Percentiles rank a stretch among this genome's conserved stretches.
These are phyloP conservation scores for Leucoma salicis DNA, from an alignment of 2,888 invertebrate species.

Conservation along the genomic window DNA sequence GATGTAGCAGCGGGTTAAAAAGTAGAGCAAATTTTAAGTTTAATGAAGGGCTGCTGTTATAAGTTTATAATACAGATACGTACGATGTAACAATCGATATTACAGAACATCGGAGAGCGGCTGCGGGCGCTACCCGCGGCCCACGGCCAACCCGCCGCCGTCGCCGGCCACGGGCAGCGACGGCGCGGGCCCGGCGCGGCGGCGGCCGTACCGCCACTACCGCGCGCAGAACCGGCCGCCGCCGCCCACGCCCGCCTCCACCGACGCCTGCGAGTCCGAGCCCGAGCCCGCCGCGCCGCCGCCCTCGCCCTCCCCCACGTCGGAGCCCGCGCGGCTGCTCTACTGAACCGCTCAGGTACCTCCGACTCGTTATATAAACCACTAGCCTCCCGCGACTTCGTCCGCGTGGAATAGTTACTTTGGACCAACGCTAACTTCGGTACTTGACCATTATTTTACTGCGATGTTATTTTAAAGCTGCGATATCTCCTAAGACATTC, in stretches of 20 bases:
- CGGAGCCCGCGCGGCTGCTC: slow-evolving; percentile 19
- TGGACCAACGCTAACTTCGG: too few relatives aligned
- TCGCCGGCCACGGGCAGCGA: slow-evolving; percentile 90
- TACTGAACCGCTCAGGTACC: slow-evolving; percentile 24
- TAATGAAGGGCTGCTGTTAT: too few relatives aligned
- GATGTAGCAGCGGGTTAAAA: too few relatives aligned
- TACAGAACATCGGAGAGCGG: slow-evolving; percentile 84
- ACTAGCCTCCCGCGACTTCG: too few relatives aligned
- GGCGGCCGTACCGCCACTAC: slow-evolving; percentile 88
- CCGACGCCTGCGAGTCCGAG: slow-evolving; percentile 95
- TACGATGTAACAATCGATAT: not conserved
- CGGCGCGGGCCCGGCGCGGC: slow-evolving; percentile 83
- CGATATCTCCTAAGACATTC: too few relatives aligned
- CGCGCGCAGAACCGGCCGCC: slow-evolving; percentile 93
- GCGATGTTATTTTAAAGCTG: too few relatives aligned
- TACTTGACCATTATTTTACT: too few relatives aligned
- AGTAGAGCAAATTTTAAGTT: too few relatives aligned
- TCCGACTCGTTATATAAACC: too few relatives aligned
- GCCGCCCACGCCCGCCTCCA: slow-evolving; percentile 97
- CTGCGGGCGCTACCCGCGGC: slow-evolving; percentile 89
- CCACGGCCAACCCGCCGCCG: slow-evolving; percentile 94
- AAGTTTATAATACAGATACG: not conserved
- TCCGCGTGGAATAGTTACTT: too few relatives aligned
- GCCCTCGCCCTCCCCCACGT: slow-evolving; percentile 94
- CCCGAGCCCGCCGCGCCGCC: slow-evolving; percentile 89